Evolutionary conservation across 1,140 invertebrate genomes (phyloP).

Genomic region (Choristoneura fumiferana): DNA sequence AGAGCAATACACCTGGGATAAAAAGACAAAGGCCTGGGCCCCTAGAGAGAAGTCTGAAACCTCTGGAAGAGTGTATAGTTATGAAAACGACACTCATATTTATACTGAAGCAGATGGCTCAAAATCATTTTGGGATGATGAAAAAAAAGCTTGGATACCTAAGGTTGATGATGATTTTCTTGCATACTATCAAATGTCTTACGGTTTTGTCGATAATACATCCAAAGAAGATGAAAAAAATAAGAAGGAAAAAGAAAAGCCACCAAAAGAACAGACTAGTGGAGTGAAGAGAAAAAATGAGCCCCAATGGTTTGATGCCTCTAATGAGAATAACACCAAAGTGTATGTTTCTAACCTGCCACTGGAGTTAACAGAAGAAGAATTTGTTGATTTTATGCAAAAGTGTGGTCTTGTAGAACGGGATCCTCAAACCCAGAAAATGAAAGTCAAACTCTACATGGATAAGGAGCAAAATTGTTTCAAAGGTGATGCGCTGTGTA

Average conservation of each 20-base stretch:
- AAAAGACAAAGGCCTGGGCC: slow-evolving; percentile 82
- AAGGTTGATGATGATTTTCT: slow-evolving; percentile 98
- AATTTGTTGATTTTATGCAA: slow-evolving; percentile 94
- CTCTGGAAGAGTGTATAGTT: slow-evolving; percentile 80
- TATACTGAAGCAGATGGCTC: slow-evolving; percentile 94
- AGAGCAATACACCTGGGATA: slow-evolving; percentile 84
- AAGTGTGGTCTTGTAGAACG: slow-evolving; percentile 98
- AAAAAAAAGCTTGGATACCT: slow-evolving; percentile 96
- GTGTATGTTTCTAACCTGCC: slow-evolving; percentile 98
- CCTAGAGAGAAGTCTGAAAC: slow-evolving; percentile 60
- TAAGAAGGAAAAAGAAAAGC: slow-evolving; percentile 45
- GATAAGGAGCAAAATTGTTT: slow-evolving; percentile 89
- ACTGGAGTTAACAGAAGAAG: slow-evolving; percentile 91
- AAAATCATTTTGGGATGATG: slow-evolving; percentile 93
- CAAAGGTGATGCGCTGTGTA: slow-evolving; percentile 98
- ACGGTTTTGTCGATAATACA: slow-evolving; percentile 88
- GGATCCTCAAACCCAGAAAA: slow-evolving; percentile 89
- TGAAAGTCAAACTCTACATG: slow-evolving; percentile 97
- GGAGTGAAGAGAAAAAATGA: slow-evolving; percentile 73
- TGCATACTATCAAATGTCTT: slow-evolving; percentile 96
- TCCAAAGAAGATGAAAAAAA: slow-evolving; percentile 47
- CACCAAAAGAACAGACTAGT: slow-evolving; percentile 39
- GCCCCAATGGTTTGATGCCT: slow-evolving; percentile 94
- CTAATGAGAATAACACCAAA: slow-evolving; percentile 96
- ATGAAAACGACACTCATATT: slow-evolving; percentile 87